Base-by-base conservation (phyloP, 2,797 vertebrate species). In the Numenius phaeopus region DNA sequence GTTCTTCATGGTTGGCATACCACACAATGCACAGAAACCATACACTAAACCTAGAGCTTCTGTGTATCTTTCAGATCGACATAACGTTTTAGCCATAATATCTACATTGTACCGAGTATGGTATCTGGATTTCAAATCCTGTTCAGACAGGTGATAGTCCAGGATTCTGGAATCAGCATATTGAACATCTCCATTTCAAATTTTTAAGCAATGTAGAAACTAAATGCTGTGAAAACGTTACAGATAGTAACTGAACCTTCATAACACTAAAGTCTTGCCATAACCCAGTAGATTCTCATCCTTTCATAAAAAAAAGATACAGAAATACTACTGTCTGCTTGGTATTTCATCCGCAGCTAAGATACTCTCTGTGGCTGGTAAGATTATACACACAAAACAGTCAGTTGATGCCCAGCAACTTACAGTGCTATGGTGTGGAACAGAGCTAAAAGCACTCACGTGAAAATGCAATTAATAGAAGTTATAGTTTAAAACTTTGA, bases 291-390 rank as follows among this genome's bases (percentile, higher is more conserved):
- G 39, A 34, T 15, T 7, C 55, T n/a, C 24, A 5, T 0, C 0
- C 3, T 54, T 46, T 4, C 2, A 0, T 0, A 9, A 62, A 26
- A 47, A 50, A 42, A 9, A 67, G 2, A 26, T 5, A 27, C 3
- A 5, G 4, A 3, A 27, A 23, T 10, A 39, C 2, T 16, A 29
- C 8, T 14, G 10, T 15, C 46, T 76, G 62, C 64, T 32, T 11
- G 26, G 49, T 29, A 20, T 58, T 47, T 65, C 87, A 58, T 18
- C 65, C 46, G 30, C 76, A 40, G 37, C 42, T 24, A 3, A 27
- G 80, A 6, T 3, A 19, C 11, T 11, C 44, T 19, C n/a, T 29
- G 22, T 5, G 22, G 4, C 59, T 50, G 22, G 7, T 7, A 4
- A 46, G 10, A 12, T 11, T 5, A 65, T 5, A 11, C 29, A 32